Conservation (phyloP, 2,888 invertebrate species). For the Agrochola litura region DNA sequence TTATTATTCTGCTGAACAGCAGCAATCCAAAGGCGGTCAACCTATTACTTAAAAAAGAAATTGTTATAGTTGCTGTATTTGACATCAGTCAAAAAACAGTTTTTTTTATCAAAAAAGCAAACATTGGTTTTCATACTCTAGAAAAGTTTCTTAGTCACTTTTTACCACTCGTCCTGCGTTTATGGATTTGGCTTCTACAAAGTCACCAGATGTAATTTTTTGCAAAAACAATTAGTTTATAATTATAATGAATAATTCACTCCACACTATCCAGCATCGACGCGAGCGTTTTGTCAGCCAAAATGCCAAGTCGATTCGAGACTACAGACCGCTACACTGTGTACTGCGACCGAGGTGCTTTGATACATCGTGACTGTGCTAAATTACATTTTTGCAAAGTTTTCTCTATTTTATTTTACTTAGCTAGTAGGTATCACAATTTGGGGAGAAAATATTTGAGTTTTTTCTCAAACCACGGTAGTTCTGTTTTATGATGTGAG, state of each 20-base stretch:
- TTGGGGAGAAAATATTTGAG: no score
- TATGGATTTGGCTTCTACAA: background rate
- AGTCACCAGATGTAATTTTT: background rate
- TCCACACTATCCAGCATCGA: constrained; percentile 76
- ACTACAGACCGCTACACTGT: constrained; percentile 83
- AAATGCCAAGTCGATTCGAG: constrained; percentile 88
- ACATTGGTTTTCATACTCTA: background rate
- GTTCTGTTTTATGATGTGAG: background rate
- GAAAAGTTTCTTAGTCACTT: background rate
- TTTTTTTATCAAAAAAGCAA: background rate
- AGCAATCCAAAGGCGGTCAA: background rate
- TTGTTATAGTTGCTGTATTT: no score
- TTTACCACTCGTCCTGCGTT: background rate
- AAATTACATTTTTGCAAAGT: constrained; percentile 36
- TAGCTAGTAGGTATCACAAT: background rate
- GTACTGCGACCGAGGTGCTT: constrained; percentile 66
- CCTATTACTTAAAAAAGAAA: no score
- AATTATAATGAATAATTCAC: no score
- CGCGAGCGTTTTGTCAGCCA: constrained; percentile 86
- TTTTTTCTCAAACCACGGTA: background rate
- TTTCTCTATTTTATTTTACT: background rate
- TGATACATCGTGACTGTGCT: constrained; percentile 73
- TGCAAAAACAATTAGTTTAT: no score
- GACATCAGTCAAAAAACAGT: no score
- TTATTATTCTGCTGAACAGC: background rate